Conservation (phyloP, 2,113 vertebrate species). For the Semnornis frantzii region DNA sequence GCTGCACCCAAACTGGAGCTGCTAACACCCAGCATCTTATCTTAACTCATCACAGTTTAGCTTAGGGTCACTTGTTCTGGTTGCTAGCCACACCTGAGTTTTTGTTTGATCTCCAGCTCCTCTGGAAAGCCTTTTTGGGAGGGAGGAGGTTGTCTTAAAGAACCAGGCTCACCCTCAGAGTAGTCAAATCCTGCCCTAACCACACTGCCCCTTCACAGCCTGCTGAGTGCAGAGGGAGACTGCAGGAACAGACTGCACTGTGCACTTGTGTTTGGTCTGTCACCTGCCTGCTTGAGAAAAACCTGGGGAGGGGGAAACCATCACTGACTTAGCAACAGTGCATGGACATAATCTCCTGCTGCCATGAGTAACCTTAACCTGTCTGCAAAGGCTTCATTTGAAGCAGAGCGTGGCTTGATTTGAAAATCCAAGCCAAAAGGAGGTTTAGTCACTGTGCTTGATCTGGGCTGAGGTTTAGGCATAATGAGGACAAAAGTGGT, state of each 20-base stretch:
- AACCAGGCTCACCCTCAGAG: background rate
- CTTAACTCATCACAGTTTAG: background rate
- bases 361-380: background rate
- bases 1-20: background rate
- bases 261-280: background rate
- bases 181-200: background rate
- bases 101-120: background rate
- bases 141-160: background rate
- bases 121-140: background rate
- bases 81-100: background rate
- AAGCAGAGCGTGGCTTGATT: background rate
- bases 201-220: fast-evolving
- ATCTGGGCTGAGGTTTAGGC: background rate
- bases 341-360: background rate
- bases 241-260: background rate
- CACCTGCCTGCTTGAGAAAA: background rate
- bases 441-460: background rate
- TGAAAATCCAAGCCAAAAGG: background rate
- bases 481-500: background rate
- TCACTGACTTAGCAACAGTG: background rate
- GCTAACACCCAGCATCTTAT: background rate
- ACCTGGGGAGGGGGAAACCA: background rate
- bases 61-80: background rate
- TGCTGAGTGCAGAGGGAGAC: background rate
- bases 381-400: background rate